Base-by-base conservation (phyloP, 1,140 invertebrate species). In the Ceratosolen fusciceps region DNA sequence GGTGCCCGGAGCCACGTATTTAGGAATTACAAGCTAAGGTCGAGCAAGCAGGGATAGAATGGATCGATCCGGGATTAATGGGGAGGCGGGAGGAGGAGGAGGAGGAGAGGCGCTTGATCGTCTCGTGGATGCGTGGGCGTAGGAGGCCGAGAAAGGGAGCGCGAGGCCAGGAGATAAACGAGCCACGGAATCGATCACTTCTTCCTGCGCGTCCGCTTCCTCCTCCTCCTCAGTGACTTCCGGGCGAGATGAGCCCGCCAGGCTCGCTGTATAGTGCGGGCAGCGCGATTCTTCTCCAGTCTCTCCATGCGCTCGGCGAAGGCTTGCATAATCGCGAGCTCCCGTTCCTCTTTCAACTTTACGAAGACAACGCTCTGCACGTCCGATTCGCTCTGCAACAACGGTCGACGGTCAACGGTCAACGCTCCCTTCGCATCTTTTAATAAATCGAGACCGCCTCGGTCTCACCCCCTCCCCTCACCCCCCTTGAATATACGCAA, bases 211-310 rank as follows among this genome's bases (percentile, higher is more conserved):
- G 81, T 80, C 79, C 82, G 87, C 43, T 84, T 87, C 72, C 85
- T 87, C 72, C 85, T 86, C 80, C 80, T 82, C 77, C 54, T 82
- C 9, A 81, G 67, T 10, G 62, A 56, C n/a, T 81, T 75, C 0
- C 86, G 82, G 77, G 81, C 72, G 43, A 65, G 78, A 82, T 86
- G 85, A 24, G 68, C 80, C 74, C 85, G 85, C 88, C 88, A 89
- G 14, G 81, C 84, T 65, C 65, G 83, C 72, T 89, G 88, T 79
- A 89, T 88, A 19, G 87, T 84, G 52, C 80, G 86, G 10, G 86
- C 86, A 0, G 88, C 87, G 0, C 83, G 84, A 81, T 88, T 86
- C 75, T 74, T 83, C 76, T 84, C 79, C 62, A 88, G 87, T 49
- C 82, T 70, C 21, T 86, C 82, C n/a, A 89, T 8, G 31, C 77